These are phyloP conservation scores for Paratrypauchen microcephalus DNA, from an alignment of 2,797 vertebrate species.

Conservation along the genomic window DNA sequence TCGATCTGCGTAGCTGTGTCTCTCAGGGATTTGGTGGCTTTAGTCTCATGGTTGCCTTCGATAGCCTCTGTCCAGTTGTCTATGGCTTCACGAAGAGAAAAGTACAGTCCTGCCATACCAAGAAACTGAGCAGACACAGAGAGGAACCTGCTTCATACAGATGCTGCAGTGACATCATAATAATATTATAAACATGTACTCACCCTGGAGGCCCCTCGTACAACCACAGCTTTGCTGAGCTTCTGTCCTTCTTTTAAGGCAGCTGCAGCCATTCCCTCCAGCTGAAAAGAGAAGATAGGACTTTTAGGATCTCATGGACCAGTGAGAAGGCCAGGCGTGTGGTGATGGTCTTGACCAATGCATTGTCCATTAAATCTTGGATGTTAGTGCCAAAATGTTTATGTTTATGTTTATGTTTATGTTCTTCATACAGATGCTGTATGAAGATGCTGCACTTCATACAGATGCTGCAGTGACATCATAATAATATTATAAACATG, in stretches of 20 bases:
- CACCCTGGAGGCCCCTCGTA: neutral
- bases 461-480: no score
- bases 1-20: conserved; percentile 1
- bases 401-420: no score
- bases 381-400: no score
- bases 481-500: no score
- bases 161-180: neutral
- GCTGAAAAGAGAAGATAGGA: neutral
- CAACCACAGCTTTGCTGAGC: neutral
- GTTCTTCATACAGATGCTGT: no score
- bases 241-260: neutral
- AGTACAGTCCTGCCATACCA: conserved; percentile 1
- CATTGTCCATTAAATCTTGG: neutral
- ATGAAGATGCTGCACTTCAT: no score
- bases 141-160: neutral
- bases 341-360: neutral
- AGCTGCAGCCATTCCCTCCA: neutral
- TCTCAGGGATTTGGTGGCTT: conserved; percentile 14
- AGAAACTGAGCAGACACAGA: conserved; percentile 4
- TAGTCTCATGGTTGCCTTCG: conserved; percentile 9
- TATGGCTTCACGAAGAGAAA: conserved; percentile 13
- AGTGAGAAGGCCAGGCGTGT: neutral
- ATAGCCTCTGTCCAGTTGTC: conserved; percentile 5
- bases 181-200: neutral
- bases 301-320: neutral